Evolutionary conservation across 2,888 invertebrate genomes (phyloP).

Genomic region (Adelphocoris suturalis): DNA sequence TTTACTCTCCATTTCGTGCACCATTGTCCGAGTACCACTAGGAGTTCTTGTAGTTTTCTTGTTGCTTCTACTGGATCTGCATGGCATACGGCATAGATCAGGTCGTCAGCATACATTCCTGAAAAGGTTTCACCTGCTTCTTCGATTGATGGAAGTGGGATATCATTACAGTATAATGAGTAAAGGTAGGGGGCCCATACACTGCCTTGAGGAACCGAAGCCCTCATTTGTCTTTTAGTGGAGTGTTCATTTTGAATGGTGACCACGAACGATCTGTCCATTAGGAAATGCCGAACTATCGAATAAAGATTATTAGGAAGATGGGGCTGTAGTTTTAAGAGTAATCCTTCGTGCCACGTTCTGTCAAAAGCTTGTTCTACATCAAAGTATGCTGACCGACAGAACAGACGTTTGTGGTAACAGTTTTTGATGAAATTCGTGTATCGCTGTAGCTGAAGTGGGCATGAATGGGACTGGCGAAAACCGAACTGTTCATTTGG

Average conservation of each 20-base stretch:
- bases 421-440: too few relatives aligned
- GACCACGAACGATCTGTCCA: not conserved
- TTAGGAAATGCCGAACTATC: too few relatives aligned
- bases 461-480: not conserved
- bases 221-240: too few relatives aligned
- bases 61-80: not conserved
- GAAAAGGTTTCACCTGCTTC: not conserved
- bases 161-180: constrained; percentile 30
- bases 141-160: not conserved
- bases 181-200: constrained; percentile 34
- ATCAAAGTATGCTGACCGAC: not conserved
- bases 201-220: not conserved
- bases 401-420: not conserved
- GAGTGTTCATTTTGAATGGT: not conserved
- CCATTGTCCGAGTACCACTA: not conserved
- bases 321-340: too few relatives aligned
- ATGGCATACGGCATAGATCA: not conserved
- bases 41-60: not conserved
- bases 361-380: not conserved
- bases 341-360: too few relatives aligned
- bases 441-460: too few relatives aligned
- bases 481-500: not conserved
- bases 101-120: not conserved
- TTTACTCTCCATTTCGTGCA: not conserved
- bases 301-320: too few relatives aligned